Conservation (phyloP, 2,113 vertebrate species). For the Eurypyga helias region DNA sequence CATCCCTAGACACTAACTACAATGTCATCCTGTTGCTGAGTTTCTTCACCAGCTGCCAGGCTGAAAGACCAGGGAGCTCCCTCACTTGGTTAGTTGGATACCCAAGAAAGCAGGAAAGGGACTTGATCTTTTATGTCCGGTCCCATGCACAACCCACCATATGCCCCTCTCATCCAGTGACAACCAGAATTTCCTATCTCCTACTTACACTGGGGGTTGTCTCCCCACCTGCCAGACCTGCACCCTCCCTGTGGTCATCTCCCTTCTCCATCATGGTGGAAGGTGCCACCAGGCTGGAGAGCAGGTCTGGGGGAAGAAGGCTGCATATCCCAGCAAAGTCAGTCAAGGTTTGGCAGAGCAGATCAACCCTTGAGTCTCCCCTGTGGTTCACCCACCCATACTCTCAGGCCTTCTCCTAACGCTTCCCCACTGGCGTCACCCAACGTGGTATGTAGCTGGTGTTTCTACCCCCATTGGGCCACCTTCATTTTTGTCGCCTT, state of each 20-base stretch:
- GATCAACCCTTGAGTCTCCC: not conserved
- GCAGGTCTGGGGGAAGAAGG: not conserved
- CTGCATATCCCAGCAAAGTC: not conserved
- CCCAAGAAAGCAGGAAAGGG: not conserved
- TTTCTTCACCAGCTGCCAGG: not conserved
- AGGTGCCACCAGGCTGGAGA: not conserved
- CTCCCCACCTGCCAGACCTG: not conserved
- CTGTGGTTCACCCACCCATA: not conserved
- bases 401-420: not conserved
- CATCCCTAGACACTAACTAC: not conserved
- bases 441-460: not conserved
- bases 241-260: not conserved
- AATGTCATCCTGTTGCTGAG: not conserved
- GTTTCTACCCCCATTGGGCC: not conserved
- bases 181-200: not conserved
- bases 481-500: not conserved
- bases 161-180: not conserved
- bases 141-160: not conserved
- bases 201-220: not conserved
- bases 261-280: not conserved
- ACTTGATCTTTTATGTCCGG: not conserved
- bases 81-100: not conserved
- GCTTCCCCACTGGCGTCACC: not conserved
- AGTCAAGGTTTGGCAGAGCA: not conserved
- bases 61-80: not conserved